Evolutionary conservation across 2,888 invertebrate genomes (phyloP).

Genomic region (Sesia apiformis): DNA sequence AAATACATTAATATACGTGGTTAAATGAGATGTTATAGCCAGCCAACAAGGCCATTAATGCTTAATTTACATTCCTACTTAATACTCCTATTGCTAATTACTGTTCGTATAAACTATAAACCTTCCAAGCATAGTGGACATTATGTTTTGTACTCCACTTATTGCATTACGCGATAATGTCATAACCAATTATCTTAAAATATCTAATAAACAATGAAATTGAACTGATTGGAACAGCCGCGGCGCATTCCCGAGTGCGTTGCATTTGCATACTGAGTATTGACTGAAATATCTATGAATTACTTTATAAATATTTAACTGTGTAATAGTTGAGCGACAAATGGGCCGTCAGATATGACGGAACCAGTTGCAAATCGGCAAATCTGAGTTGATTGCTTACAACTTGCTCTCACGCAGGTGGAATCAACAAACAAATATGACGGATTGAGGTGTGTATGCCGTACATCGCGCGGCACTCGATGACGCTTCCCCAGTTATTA

Average conservation of each 20-base stretch:
- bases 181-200: slow-evolving; percentile 15
- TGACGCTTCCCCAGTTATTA: slow-evolving; percentile 2
- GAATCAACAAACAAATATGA: no score
- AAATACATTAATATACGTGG: no score
- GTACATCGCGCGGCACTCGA: no score
- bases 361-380: neutral
- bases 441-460: no score
- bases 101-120: neutral
- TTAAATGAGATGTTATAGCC: no score
- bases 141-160: neutral
- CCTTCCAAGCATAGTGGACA: slow-evolving; percentile 1
- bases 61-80: no score
- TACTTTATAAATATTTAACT: neutral
- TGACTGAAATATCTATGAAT: neutral
- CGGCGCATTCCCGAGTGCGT: slow-evolving; percentile 15
- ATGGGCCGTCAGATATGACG: neutral
- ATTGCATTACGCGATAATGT: slow-evolving; percentile 18
- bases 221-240: slow-evolving; percentile 18
- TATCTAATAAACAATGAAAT: slow-evolving; percentile 14
- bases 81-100: no score
- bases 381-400: no score
- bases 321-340: neutral
- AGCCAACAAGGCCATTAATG: neutral
- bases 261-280: slow-evolving; percentile 4
- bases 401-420: no score